Evolutionary conservation across 2,113 vertebrate genomes (phyloP).

Genomic region (crab-eating macaque (Macaca fascicularis)): T2T-MFA8v1.1 NC_088376.1:187040501-187041000

Average conservation of each 20-base stretch:
- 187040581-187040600: background rate
- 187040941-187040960: no score
- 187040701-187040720: background rate
- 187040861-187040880: no score
- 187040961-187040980: no score
- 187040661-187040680: background rate
- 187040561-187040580: background rate
- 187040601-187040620: background rate
- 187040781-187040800: background rate
- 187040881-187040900: no score
- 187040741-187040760: background rate
- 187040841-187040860: no score
- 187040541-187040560: background rate
- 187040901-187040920: accelerated
- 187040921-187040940: no score
- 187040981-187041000: no score
- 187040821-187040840: background rate
- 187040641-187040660: background rate
- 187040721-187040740: background rate
- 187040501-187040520: background rate
- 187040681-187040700: background rate
- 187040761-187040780: background rate
- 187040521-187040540: background rate
- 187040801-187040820: background rate
- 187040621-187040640: background rate